Evolutionary conservation across 1,140 invertebrate species (phyloP).

Genomic region (Eufriesea mexicana): DNA sequence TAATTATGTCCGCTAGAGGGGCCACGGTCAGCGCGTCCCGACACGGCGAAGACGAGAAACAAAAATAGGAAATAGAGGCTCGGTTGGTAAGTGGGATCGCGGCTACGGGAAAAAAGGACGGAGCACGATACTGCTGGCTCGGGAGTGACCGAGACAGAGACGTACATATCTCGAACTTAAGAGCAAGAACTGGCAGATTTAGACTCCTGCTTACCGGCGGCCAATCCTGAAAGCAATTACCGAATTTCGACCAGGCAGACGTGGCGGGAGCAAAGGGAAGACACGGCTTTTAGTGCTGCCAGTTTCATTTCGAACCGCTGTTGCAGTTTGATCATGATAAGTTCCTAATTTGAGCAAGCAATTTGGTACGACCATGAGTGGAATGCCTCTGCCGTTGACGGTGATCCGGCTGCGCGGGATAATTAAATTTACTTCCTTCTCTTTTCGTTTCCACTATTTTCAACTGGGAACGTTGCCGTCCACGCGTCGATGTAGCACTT

Average conservation of each 20-base stretch:
- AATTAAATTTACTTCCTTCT: constrained; percentile 3
- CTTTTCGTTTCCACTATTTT: not conserved
- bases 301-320: constrained; percentile 38
- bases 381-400: constrained; percentile 3
- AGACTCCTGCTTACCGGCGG: constrained; percentile 58
- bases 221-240: constrained; percentile 76
- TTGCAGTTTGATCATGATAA: constrained; percentile 44
- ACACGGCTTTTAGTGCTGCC: constrained; percentile 28
- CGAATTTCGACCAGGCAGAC: constrained; percentile 66
- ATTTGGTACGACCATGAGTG: constrained; percentile 7
- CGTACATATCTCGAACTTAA: constrained; percentile 15
- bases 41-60: constrained; percentile 33
- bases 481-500: not conserved
- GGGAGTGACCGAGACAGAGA: not conserved
- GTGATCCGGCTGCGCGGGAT: not conserved
- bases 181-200: constrained; percentile 63
- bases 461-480: no score
- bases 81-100: not conserved
- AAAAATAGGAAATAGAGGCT: constrained; percentile 45
- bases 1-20: constrained; percentile 70
- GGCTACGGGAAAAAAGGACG: not conserved
- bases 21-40: constrained; percentile 18
- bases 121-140: constrained; percentile 35
- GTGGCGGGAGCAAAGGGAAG: constrained; percentile 33
- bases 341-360: constrained; percentile 46